Base-by-base conservation (phyloP, 2,797 vertebrate species). In the Microhierax caerulescens region DNA sequence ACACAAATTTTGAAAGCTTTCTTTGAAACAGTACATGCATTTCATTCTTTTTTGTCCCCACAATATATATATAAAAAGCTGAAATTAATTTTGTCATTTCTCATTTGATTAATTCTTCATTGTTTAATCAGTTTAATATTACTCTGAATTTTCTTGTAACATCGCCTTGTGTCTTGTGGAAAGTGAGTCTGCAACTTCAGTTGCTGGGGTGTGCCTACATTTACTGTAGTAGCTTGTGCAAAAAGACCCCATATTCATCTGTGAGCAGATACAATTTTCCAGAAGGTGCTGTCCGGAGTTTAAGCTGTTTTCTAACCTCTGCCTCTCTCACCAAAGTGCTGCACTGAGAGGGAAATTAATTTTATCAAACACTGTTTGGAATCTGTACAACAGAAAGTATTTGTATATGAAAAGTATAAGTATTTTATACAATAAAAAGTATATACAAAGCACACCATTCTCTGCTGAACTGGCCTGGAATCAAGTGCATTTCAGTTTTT, bases 41-140 rank as follows among this genome's bases (percentile, higher is more conserved):
- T 64, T 74, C 7, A 47, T 34, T 22, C 7, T 16, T 37, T 32
- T 43, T n/a, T 67, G 18, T 7, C 0, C 4, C 7, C 2, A 5
- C 6, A 47, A 73, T 76, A 80, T 80, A n/a, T n/a, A n/a, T 34
- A 76, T 70, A 34, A 17, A 59, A 53, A 9, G 13, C 2, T 57
- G 39, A 82, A 78, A 73, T 56, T 45, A 61, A 50, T 82, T 50
- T 77, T 61, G 13, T 36, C 10, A 32, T 57, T 70, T 91, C 24
- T 64, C 4, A 37, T 56, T 65, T 50, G 24, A 85, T 65, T 76
- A 45, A 45, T 21, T 80, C 36, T 60, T 88, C 36, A 50, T 15
- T 68, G 13, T 64, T 75, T 34, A 11, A 83, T 37, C 23, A 41
- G 22, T 21, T 64, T 54, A 70, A 70, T 27, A n/a, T 23, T 27